phyloP scores from a whole-genome alignment of 2,888 invertebrate species.

The Blastobasis lacticolella region DNA sequence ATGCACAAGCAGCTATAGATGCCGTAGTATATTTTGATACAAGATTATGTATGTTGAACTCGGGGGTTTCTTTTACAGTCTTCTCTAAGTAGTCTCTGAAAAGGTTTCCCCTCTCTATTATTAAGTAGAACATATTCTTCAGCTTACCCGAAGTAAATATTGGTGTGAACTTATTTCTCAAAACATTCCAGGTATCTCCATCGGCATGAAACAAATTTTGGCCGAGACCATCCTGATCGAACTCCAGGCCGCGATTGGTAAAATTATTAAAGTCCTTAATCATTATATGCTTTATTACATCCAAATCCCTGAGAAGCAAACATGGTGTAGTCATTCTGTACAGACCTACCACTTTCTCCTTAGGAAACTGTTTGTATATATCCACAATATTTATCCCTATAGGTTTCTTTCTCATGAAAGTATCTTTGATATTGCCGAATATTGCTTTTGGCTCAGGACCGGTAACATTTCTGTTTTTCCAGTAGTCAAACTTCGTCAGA shows the following conservation, averaged over 20 bases:
- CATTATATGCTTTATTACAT: slow-evolving; percentile 38
- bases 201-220: slow-evolving; percentile 38
- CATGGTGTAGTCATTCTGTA: slow-evolving; percentile 36
- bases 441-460: neutral
- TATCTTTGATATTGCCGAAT: neutral
- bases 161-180: slow-evolving; percentile 35
- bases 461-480: neutral
- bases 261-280: slow-evolving; percentile 44
- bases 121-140: slow-evolving; percentile 38
- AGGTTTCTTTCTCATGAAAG: too few relatives aligned
- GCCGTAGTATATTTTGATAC: slow-evolving; percentile 31
- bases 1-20: slow-evolving; percentile 32
- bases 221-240: slow-evolving; percentile 33
- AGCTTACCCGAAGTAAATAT: slow-evolving; percentile 46
- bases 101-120: slow-evolving; percentile 29
- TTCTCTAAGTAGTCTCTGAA: slow-evolving; percentile 23
- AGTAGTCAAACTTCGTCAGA: neutral
- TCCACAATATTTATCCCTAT: neutral
- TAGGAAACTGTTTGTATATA: neutral
- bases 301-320: slow-evolving; percentile 39
- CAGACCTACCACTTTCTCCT: slow-evolving; percentile 41
- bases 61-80: neutral
- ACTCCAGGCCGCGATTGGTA: slow-evolving; percentile 33
- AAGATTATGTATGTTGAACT: slow-evolving; percentile 22
- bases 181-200: slow-evolving; percentile 34